Conservation (phyloP, 2,797 vertebrate species). For the Dallia pectoralis region DNA sequence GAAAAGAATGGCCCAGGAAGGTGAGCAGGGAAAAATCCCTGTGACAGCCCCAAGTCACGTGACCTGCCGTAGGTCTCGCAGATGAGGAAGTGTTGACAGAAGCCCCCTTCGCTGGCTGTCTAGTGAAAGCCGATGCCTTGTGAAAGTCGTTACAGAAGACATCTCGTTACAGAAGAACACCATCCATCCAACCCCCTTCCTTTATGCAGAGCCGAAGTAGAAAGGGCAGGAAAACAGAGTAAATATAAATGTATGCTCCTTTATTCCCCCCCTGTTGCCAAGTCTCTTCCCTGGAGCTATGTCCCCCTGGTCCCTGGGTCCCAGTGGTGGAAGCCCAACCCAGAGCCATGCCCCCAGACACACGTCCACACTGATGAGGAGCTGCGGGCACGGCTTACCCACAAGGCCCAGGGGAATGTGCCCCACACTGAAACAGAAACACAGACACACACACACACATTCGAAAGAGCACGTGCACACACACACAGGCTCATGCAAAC, state of each 20-base stretch:
- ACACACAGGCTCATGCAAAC: constrained; percentile 42
- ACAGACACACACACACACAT: constrained; percentile 22
- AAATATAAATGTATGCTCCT: constrained; percentile 45
- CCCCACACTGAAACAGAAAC: constrained; percentile 32
- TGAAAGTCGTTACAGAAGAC: constrained; percentile 60
- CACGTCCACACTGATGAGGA: constrained; percentile 72
- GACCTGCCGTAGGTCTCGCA: constrained; percentile 56
- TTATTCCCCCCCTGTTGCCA: constrained; percentile 25
- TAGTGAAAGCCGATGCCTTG: constrained; percentile 70
- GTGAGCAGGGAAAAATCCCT: constrained; percentile 44
- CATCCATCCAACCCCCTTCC: background rate
- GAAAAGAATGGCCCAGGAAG: constrained; percentile 27
- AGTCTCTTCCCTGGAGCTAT: constrained; percentile 69
- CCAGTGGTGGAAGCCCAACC: constrained; percentile 72
- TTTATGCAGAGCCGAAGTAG: constrained; percentile 53
- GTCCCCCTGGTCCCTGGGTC: constrained; percentile 72
- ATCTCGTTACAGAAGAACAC: background rate
- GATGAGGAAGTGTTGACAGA: constrained; percentile 78
- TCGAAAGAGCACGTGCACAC: constrained; percentile 26
- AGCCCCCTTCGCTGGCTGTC: constrained; percentile 28
- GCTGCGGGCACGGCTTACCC: constrained; percentile 72
- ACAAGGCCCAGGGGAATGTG: constrained; percentile 65
- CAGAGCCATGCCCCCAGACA: constrained; percentile 76
- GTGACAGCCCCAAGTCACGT: constrained; percentile 69
- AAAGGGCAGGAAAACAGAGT: constrained; percentile 39